A percentile compares a stretch with the other conserved stretches of the same genome.
phyloP scores from a whole-genome alignment of 2,797 vertebrate genomes.

The Molothrus ater region DNA sequence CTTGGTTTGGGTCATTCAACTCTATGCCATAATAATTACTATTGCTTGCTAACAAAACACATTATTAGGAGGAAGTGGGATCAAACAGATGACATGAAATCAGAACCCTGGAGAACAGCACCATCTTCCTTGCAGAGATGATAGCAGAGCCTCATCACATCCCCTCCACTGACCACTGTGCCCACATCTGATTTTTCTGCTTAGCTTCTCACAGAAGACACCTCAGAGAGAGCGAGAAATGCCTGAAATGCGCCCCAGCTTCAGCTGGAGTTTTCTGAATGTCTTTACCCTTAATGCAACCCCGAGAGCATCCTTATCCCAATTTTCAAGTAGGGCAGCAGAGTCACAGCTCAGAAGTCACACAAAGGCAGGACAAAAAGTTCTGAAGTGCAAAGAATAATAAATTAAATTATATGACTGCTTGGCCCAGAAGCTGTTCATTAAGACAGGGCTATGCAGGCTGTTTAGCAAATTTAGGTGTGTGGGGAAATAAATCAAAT shows the following conservation, averaged over 20 bases:
- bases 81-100: neutral
- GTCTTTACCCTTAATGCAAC: neutral
- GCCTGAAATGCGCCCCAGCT: neutral
- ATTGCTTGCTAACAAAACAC: neutral
- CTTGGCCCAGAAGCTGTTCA: neutral
- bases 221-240: accelerated
- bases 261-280: neutral
- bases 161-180: neutral
- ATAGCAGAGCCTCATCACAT: neutral
- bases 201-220: neutral
- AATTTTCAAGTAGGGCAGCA: neutral
- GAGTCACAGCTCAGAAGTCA: neutral
- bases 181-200: neutral
- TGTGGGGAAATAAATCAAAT: neutral
- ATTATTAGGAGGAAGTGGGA: neutral
- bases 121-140: neutral
- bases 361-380: neutral
- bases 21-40: neutral
- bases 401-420: neutral
- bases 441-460: neutral
- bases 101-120: neutral
- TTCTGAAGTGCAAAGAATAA: neutral
- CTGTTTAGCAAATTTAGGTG: neutral
- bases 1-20: neutral
- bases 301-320: neutral